Conservation (phyloP, 2,797 vertebrate genomes). For the Sebastes baramenuke region DNA sequence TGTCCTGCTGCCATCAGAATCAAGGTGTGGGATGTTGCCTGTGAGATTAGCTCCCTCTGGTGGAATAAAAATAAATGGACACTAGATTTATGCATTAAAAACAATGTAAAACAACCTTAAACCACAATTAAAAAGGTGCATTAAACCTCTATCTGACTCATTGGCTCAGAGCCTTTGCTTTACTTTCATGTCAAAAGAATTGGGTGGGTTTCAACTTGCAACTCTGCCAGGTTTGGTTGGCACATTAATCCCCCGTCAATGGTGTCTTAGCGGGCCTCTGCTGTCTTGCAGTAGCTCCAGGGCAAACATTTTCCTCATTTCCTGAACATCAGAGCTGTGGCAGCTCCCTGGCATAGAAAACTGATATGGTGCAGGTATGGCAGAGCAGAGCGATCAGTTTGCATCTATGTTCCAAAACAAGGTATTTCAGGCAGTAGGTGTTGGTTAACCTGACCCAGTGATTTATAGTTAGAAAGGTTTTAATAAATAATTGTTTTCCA, state of each 20-base stretch:
- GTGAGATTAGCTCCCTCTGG: slow-evolving; percentile 30
- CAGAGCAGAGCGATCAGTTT: neutral
- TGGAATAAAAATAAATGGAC: slow-evolving; percentile 8
- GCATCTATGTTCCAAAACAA: neutral
- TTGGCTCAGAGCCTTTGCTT: neutral
- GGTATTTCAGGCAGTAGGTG: neutral
- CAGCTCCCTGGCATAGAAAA: neutral
- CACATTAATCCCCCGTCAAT: neutral
- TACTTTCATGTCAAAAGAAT: neutral
- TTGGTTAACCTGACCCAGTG: neutral
- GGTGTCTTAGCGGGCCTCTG: neutral
- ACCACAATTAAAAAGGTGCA: neutral
- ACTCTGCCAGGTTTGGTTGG: neutral
- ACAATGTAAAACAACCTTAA: neutral
- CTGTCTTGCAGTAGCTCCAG: neutral
- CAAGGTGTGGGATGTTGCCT: neutral
- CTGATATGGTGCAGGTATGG: neutral
- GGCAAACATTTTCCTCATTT: neutral
- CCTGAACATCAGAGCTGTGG: no score
- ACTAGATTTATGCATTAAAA: neutral
- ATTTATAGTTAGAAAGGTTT: neutral
- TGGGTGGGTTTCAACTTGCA: neutral
- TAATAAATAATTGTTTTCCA: neutral
- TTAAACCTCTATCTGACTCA: neutral
- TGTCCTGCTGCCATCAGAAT: neutral